Conservation (phyloP, 2,113 vertebrate genomes). For the Mirza zaza region DNA sequence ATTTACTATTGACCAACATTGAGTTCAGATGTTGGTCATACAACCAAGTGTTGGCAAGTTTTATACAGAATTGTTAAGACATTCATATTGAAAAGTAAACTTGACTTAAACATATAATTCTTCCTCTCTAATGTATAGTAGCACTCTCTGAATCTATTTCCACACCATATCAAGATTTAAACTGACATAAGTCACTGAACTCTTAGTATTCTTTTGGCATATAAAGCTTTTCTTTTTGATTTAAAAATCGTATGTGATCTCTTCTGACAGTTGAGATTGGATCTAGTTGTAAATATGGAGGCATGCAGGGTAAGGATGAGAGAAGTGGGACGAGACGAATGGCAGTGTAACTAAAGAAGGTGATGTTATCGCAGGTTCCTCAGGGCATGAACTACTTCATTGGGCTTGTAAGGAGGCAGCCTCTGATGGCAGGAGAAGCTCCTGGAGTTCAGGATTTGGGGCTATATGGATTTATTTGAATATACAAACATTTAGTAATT, state of each 20-base stretch:
- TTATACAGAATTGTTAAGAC: neutral
- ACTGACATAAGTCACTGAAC: neutral
- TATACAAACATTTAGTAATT: neutral
- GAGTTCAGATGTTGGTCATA: neutral
- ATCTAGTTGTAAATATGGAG: neutral
- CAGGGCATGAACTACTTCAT: neutral
- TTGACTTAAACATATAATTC: neutral
- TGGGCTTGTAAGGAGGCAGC: neutral
- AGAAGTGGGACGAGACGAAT: neutral
- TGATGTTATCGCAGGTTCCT: neutral
- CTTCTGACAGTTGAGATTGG: neutral
- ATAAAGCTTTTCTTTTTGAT: neutral
- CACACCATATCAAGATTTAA: neutral
- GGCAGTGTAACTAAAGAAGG: neutral
- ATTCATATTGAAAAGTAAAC: neutral
- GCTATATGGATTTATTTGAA: neutral
- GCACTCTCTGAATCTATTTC: neutral
- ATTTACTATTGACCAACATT: neutral
- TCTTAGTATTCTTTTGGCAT: neutral
- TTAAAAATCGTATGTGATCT: neutral
- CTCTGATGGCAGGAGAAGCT: neutral
- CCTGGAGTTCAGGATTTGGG: neutral
- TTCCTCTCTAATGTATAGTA: neutral
- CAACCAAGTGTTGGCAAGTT: neutral
- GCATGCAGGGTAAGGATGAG: neutral